Evolutionary conservation across 2,888 invertebrate genomes (phyloP), one percentile per base, ranked within the genome.

Genomic region (Odontomyia ornata): DNA sequence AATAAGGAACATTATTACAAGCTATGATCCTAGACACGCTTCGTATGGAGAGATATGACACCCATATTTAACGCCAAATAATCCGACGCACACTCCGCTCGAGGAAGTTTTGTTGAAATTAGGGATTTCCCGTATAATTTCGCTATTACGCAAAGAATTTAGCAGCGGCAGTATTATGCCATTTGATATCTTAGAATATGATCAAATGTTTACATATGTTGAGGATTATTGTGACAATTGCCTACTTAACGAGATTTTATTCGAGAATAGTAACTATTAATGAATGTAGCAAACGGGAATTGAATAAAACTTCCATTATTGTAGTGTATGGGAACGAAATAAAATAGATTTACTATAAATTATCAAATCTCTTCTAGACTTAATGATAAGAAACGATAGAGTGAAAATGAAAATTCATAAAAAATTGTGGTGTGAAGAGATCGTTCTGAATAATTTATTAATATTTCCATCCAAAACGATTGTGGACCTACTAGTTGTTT

Each of bases 81-180:
- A 78, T 78, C 78, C 75, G 25, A 27, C 56, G 71, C 78, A 78
- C 78, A 77, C 78, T 77, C 73, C 77, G 36, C n/a, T 28, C 64
- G 23, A 77, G 69, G 52, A 67, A 77, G 18, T 77, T 78, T 77
- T 69, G 73, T 75, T 65, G 43, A 75, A 77, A 78, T 69, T 64
- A 62, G 76, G 77, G 75, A 77, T 76, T 65, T 77, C 77, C 75
- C 64, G 77, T 75, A 78, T 78, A 78, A 78, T 77, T 78, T 77
- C 15, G 62, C 78, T 73, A 77, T 78, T 71, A 67, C 56, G 36
- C 64, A 47, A 64, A 25, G 65, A 65, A 21, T 62, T 65, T 64
- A 75, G 47, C 64, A 27, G 13, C 47, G 13, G 3, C 46, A 25
- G 36, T 28, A 15, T 21, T 21, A 18, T 46, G 75, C 46, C 36